Evolutionary conservation across 2,888 invertebrate genomes (phyloP).

Genomic region (Coleophora flavipennella): DNA sequence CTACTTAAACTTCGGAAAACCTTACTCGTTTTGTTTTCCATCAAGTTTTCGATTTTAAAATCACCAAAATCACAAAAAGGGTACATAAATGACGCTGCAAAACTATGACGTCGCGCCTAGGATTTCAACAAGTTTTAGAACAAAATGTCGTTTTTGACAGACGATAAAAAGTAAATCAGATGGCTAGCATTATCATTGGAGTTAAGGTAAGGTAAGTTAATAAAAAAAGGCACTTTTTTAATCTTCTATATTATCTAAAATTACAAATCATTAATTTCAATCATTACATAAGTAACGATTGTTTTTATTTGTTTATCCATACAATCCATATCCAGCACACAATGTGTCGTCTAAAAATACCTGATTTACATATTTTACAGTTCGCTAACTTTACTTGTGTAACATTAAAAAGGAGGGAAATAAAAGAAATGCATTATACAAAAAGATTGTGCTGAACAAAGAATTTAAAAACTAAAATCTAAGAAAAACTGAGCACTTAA

Average conservation of each 20-base stretch:
- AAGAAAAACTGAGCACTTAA: background rate
- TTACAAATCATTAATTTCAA: constrained; percentile 68
- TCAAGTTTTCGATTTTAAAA: too few species aligned
- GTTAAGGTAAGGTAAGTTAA: constrained; percentile 11
- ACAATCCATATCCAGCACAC: constrained; percentile 45
- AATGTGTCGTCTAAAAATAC: constrained; percentile 58
- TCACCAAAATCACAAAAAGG: too few species aligned
- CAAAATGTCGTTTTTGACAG: too few species aligned
- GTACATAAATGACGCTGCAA: too few species aligned
- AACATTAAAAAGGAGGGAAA: background rate
- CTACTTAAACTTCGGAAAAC: too few species aligned
- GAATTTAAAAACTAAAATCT: background rate
- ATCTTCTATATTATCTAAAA: constrained; percentile 64
- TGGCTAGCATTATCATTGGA: too few species aligned
- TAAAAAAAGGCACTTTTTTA: constrained; percentile 35
- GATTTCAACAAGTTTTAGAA: too few species aligned
- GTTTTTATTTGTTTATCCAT: constrained; percentile 9
- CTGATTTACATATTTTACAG: constrained; percentile 64
- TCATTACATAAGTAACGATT: constrained; percentile 37
- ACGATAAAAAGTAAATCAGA: too few species aligned
- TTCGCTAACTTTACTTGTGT: constrained; percentile 12
- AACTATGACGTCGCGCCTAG: too few species aligned
- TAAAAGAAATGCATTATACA: background rate
- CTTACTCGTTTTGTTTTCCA: too few species aligned
- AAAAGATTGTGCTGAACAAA: constrained; percentile 6